Conservation (phyloP, 2,888 invertebrate genomes). For the Aphrophora alni region DNA sequence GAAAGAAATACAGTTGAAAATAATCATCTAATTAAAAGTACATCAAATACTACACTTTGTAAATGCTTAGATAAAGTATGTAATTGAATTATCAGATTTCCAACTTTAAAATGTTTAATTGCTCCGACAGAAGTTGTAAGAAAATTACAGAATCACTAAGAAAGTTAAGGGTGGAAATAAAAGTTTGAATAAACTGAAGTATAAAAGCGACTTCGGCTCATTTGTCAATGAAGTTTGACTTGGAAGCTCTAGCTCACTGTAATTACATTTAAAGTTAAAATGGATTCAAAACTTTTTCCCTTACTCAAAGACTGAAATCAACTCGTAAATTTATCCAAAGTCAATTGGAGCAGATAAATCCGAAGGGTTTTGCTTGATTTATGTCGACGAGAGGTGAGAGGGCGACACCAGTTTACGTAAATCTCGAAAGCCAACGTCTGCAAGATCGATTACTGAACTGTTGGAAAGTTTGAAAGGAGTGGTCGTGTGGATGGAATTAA, state of each 20-base stretch:
- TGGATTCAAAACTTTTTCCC: not conserved
- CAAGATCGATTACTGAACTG: not conserved
- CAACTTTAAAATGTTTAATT: not conserved
- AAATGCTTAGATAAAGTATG: not conserved
- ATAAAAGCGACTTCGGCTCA: not conserved
- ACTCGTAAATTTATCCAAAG: not conserved
- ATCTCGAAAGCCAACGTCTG: not conserved
- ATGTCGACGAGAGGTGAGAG: not conserved
- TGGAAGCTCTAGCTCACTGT: not conserved
- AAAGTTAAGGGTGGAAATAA: not conserved
- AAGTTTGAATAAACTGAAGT: not conserved
- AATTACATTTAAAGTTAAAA: not conserved
- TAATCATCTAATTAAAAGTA: no score
- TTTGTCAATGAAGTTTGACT: not conserved
- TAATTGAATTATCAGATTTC: not conserved
- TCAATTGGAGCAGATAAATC: not conserved
- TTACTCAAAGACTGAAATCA: not conserved
- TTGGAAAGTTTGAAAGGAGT: not conserved
- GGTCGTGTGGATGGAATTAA: not conserved
- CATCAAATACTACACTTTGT: no score
- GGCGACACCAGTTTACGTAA: constrained; percentile 1
- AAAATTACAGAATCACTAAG: not conserved
- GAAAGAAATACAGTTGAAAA: no score
- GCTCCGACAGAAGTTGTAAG: not conserved
- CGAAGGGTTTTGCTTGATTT: not conserved